Conservation (phyloP, 2,888 invertebrate genomes). For the Caenorhabditis sulstoni region DNA sequence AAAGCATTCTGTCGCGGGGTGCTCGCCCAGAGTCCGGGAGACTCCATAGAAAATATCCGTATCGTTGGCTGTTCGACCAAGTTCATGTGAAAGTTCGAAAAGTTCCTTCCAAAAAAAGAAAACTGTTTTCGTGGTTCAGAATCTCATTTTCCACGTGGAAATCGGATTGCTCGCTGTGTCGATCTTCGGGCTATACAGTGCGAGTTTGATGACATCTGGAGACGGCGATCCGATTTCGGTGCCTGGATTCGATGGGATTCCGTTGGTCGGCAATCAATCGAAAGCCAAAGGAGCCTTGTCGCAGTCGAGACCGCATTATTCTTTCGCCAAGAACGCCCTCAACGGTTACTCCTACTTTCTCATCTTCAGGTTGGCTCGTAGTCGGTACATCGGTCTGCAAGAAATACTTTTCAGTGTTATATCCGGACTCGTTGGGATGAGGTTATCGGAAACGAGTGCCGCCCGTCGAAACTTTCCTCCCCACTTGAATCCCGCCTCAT, state of each 20-base stretch:
- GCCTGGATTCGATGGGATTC: slow-evolving; percentile 47
- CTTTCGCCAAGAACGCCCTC: slow-evolving; percentile 17
- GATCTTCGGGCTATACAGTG: slow-evolving; percentile 19
- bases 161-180: slow-evolving; percentile 19
- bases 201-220: slow-evolving; percentile 17
- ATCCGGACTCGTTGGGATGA: slow-evolving; percentile 41
- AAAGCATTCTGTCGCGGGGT: slow-evolving; percentile 24
- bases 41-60: slow-evolving; percentile 40
- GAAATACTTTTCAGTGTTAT: slow-evolving; percentile 29
- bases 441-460: slow-evolving; percentile 30
- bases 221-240: slow-evolving; percentile 24
- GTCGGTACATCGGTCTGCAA: neutral
- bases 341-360: slow-evolving; percentile 38
- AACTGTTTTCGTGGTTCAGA: slow-evolving; percentile 22
- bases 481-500: slow-evolving; percentile 33
- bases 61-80: slow-evolving; percentile 57
- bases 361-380: slow-evolving; percentile 37
- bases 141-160: slow-evolving; percentile 46
- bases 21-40: slow-evolving; percentile 52
- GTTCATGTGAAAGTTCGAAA: slow-evolving; percentile 48
- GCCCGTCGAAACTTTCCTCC: slow-evolving; percentile 37
- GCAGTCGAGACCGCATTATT: slow-evolving; percentile 1
- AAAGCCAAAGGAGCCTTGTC: no score
- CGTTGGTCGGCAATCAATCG: no score
- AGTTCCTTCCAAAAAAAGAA: no score